Conservation (phyloP, 2,888 invertebrate species). For the Frankliniella fusca region DNA sequence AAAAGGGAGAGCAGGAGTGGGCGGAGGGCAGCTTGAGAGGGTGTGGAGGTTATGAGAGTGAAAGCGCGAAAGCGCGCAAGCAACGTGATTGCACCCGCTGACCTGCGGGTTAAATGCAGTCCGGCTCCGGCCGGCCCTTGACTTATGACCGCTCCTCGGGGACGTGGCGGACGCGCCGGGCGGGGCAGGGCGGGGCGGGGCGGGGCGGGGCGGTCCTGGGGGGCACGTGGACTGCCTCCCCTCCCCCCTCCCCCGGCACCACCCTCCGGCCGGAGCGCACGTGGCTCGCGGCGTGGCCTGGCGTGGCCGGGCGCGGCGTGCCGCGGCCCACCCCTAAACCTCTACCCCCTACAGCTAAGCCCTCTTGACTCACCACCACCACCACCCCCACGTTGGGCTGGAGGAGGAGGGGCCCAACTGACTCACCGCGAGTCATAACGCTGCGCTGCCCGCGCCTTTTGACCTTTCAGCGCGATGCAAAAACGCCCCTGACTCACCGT, state of each 20-base stretch:
- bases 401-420: too few species aligned
- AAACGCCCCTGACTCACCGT: too few species aligned
- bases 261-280: not conserved
- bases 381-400: too few species aligned
- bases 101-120: constrained; percentile 21
- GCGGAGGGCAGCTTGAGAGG: too few species aligned
- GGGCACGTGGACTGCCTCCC: not conserved
- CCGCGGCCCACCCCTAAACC: not conserved
- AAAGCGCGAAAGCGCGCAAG: too few species aligned
- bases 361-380: not conserved
- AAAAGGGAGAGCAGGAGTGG: too few species aligned
- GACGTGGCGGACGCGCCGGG: too few species aligned
- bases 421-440: not conserved
- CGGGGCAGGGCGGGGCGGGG: too few species aligned
- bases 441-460: not conserved
- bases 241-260: not conserved
- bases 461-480: not conserved
- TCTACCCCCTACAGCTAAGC: not conserved
- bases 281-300: not conserved
- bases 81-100: constrained; percentile 30
- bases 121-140: constrained; percentile 28
- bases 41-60: too few species aligned
- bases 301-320: not conserved
- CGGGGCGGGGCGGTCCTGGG: too few species aligned
- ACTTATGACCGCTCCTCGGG: constrained; percentile 23